Evolutionary conservation across 1,140 invertebrate species (phyloP).

Genomic region (Drosophila arizonae): DNA sequence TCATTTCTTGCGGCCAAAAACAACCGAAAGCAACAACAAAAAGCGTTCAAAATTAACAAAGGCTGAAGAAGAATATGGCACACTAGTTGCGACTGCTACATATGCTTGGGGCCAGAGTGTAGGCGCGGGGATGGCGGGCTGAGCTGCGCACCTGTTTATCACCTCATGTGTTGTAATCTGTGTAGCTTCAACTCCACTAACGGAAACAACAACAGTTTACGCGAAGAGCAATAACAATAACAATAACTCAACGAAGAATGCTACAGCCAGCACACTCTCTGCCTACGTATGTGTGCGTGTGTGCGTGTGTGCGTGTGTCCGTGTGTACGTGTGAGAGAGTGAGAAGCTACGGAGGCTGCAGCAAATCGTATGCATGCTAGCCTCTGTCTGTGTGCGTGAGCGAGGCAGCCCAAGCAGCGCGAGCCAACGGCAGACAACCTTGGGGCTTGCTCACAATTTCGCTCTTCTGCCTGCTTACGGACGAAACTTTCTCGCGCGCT

Average conservation of each 20-base stretch:
- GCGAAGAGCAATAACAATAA: slow-evolving; percentile 31
- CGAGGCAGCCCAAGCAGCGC: neutral
- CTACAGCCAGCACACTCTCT: slow-evolving; percentile 15
- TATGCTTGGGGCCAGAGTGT: neutral
- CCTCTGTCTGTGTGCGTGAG: slow-evolving; percentile 1
- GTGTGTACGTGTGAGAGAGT: slow-evolving; percentile 10
- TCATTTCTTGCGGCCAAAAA: slow-evolving; percentile 72
- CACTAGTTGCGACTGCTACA: slow-evolving; percentile 15
- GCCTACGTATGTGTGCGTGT: slow-evolving; percentile 3
- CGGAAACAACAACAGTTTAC: slow-evolving; percentile 23
- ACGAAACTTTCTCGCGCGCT: slow-evolving; percentile 70
- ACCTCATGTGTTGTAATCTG: slow-evolving; percentile 78
- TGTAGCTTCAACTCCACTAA: slow-evolving; percentile 58
- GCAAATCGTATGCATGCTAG: slow-evolving; percentile 32
- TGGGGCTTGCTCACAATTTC: slow-evolving; percentile 40
- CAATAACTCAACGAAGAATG: slow-evolving; percentile 35
- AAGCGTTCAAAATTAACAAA: slow-evolving; percentile 69
- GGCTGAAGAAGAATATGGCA: slow-evolving; percentile 60
- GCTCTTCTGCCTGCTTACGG: slow-evolving; percentile 44
- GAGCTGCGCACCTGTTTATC: slow-evolving; percentile 72
- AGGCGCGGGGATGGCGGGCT: slow-evolving; percentile 24
- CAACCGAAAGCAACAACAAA: slow-evolving; percentile 57
- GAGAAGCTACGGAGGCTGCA: slow-evolving; percentile 29
- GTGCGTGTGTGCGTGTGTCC: slow-evolving; percentile 8
- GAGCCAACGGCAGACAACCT: slow-evolving; percentile 58